These are phyloP conservation scores for Cyprinus carpio DNA, from an alignment of 2,113 vertebrate species.

Conservation along the genomic window DNA sequence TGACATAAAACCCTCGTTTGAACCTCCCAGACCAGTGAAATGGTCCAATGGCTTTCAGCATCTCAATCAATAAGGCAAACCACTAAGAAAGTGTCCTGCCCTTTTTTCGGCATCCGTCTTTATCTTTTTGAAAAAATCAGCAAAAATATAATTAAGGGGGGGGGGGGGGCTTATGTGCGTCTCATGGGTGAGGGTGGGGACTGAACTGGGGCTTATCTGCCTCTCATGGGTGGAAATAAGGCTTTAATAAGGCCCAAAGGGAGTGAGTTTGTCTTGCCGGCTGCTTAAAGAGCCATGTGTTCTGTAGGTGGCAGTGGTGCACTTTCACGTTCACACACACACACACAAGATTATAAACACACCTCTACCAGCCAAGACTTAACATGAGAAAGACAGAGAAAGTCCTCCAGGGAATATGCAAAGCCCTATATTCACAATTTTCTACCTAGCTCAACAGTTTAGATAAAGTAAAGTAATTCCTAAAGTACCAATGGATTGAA, in stretches of 20 bases:
- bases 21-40: background rate
- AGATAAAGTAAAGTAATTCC: background rate
- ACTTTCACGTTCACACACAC: slow-evolving; percentile 24
- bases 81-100: background rate
- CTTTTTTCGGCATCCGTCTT: background rate
- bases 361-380: background rate
- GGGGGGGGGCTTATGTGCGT: slow-evolving; percentile 32
- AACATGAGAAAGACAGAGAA: background rate
- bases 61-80: slow-evolving; percentile 34
- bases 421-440: background rate
- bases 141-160: slow-evolving; percentile 49
- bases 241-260: slow-evolving; percentile 57
- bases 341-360: background rate
- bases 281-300: background rate
- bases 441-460: background rate
- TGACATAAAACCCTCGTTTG: background rate
- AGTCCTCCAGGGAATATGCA: background rate
- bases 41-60: background rate
- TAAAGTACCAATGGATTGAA: background rate
- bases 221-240: slow-evolving; percentile 52
- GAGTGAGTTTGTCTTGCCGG: slow-evolving; percentile 21
- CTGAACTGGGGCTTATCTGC: slow-evolving; percentile 33
- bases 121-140: slow-evolving; percentile 47
- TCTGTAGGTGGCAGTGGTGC: slow-evolving; percentile 59
- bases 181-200: slow-evolving; percentile 39